Conservation (phyloP, 2,113 vertebrate species). For the Erpornis zantholeuca region DNA sequence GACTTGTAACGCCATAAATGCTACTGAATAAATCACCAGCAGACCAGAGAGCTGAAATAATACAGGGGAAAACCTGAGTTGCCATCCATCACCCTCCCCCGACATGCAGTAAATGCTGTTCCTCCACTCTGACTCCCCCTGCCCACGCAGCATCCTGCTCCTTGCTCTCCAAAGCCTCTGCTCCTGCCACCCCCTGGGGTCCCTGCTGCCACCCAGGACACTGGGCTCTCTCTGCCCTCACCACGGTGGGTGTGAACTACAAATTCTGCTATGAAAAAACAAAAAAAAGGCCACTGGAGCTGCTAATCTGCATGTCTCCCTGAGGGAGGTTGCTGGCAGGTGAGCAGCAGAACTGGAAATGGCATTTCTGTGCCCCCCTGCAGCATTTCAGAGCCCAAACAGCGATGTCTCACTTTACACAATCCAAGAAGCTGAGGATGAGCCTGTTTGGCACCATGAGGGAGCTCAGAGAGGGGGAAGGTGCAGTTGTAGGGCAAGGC, state of each 20-base stretch:
- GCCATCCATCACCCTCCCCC: conserved; percentile 22
- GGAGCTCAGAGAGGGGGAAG: not conserved
- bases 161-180: not conserved
- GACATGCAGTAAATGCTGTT: conserved; percentile 20
- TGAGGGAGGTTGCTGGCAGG: not conserved
- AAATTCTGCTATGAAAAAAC: not conserved
- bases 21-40: conserved; percentile 31
- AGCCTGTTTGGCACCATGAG: not conserved
- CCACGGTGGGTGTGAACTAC: accelerated
- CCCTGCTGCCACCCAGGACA: not conserved
- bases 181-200: not conserved
- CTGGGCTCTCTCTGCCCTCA: not conserved
- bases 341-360: not conserved
- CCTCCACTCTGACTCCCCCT: not conserved
- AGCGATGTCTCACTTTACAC: not conserved
- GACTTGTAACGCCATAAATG: conserved; percentile 7
- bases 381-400: not conserved
- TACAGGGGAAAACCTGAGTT: not conserved
- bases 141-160: not conserved
- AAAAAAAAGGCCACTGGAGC: not conserved
- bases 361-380: not conserved
- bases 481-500: accelerated
- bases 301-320: not conserved
- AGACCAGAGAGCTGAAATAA: conserved; percentile 33
- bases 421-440: not conserved